Evolutionary conservation across 2,888 invertebrate genomes (phyloP), one percentile per base, ranked within the genome.

Genomic region (Prenolepis imparis): DNA sequence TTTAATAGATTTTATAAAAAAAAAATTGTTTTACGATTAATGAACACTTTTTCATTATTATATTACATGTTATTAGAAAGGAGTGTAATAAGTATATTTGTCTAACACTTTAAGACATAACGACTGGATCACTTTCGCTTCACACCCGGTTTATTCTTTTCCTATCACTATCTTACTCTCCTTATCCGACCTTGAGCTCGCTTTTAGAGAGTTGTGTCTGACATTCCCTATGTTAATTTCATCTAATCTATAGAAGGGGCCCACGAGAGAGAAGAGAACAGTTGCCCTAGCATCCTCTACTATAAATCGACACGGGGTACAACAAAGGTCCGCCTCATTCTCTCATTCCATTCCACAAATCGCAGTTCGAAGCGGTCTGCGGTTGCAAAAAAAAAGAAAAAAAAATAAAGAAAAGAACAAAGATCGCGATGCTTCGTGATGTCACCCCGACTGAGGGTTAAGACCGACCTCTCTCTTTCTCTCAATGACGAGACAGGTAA

Each of bases 391-490:
- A 12, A 52, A 39, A 36, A 75, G 21, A 74, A 21, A 64, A 21
- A 15, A 28, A n/a, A 2, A 18, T n/a, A 48, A 28, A 61, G 9
- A 18, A 61, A 61, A 61, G 32, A 32, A 64, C 28, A 74, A 48
- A 6, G n/a, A 64, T 68, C 52, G 32, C 48, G 24, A 12, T n/a
- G 52, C 39, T 52, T 48, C 63, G 24, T 64, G 61, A 80, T 48
- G 59, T 72, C 80, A 80, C 32, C 80, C 9, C 9, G 36, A 21
- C 39, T 24, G 74, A 74, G 81, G 73, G 75, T 63, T 73, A 75
- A 74, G 74, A 52, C 15, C 61, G 63, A 74, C 3, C 48, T n/a
- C n/a, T 52, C 48, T 52, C 2, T 52, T 15, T 44, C 41, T 41
- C 41, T 41, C 41, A 39, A 9, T 39, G 11, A 9, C 39, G 1